phyloP scores from a whole-genome alignment of 2,797 vertebrate genomes.

The Dermochelys coriacea region DNA sequence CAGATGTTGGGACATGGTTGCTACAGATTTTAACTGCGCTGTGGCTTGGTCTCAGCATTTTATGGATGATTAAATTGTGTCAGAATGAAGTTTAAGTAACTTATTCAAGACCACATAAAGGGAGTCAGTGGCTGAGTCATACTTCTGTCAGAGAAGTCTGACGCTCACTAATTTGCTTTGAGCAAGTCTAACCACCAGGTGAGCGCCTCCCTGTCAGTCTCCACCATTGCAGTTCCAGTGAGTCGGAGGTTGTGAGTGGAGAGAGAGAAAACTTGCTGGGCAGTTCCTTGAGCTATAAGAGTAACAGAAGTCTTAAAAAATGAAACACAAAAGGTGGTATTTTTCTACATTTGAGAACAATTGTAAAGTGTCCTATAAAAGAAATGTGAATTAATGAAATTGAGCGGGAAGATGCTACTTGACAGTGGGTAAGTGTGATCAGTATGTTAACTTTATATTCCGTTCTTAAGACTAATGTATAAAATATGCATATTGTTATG shows the following conservation, averaged over 20 bases:
- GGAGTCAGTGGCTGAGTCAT: fast-evolving
- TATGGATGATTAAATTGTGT: not conserved
- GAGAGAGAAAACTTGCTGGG: not conserved
- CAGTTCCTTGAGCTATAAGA: not conserved
- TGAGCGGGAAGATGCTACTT: not conserved
- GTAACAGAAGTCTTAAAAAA: not conserved
- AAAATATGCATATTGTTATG: not conserved
- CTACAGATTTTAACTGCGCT: not conserved
- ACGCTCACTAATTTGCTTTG: not conserved
- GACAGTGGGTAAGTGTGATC: not conserved
- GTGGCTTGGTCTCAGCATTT: not conserved
- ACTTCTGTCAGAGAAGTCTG: not conserved
- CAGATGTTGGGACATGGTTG: not conserved
- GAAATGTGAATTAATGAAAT: not conserved
- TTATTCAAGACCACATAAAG: not conserved
- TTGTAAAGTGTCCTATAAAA: no score
- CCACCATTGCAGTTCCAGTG: not conserved
- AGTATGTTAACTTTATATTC: not conserved
- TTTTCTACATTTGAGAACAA: no score
- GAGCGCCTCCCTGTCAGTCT: not conserved
- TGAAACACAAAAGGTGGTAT: not conserved
- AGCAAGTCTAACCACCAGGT: not conserved
- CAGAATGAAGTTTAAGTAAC: not conserved
- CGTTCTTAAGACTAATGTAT: not conserved
- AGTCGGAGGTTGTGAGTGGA: not conserved